Evolutionary conservation across 2,888 invertebrate species (phyloP), one percentile per base, ranked within the genome.

Genomic region (Campaea margaritaria): DNA sequence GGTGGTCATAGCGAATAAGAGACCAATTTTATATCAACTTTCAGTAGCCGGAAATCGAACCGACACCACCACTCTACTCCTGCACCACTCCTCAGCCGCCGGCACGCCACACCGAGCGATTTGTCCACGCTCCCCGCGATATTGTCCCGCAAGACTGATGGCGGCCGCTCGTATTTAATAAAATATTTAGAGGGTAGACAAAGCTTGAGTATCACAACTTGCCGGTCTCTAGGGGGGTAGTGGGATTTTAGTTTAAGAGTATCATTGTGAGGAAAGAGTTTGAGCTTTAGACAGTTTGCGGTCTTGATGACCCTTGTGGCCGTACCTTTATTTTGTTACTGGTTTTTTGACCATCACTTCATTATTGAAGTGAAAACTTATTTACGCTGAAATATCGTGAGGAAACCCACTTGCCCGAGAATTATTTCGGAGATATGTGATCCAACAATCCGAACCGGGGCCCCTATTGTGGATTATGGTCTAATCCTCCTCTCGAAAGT

Each of bases 131-230:
- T 85, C 74, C 62, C 64, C 74, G 75, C 81, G 74, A 84, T 85
- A 88, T 88, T 87, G 85, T 82, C 67, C 77, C 73, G 70, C 74
- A 84, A 88, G 88, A 88, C 75, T 75, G 82, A 88, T 88, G 87
- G 79, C 61, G 69, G 72, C 67, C 31, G 69, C 70, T 70, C 70
- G 74, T 78, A 78, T 82, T 85, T 87, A 86, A 87, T 87, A 87
- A 84, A 87, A 86, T 87, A 87, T 87, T 82, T 79, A 84, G 76
- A 63, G 57, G 73, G 67, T 65, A 70, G 56, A 69, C 71, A 59
- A 59, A 66, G 74, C 66, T 74, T 73, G 65, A 56, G 69, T 69
- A 67, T 67, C 69, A 69, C 67, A 67, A 69, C 67, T 67, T 62
- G 48, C n/a, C 21, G 42, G 54, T 56, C 68, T 58, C 62, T 3